These are phyloP conservation scores for Rhynchophorus ferrugineus DNA, from an alignment of 1,140 invertebrate genomes.

Conservation along the genomic window DNA sequence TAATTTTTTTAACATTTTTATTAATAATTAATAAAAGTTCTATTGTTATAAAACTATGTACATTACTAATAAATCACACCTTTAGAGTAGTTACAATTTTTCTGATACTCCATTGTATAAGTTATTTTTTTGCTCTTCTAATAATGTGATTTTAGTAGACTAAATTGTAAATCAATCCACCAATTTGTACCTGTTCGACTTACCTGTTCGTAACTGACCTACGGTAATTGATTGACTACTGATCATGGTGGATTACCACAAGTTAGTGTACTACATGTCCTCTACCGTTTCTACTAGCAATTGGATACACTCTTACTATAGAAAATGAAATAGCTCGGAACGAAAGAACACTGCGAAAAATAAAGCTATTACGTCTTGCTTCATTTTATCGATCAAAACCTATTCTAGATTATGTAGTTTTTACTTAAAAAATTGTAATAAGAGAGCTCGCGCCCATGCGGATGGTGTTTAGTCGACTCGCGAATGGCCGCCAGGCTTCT, in stretches of 20 bases:
- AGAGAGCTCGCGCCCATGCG: neutral
- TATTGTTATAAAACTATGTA: slow-evolving; percentile 36
- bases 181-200: no score
- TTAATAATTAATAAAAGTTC: slow-evolving; percentile 22
- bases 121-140: neutral
- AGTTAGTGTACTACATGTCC: neutral
- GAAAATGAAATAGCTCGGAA: slow-evolving; percentile 7
- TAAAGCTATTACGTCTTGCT: neutral
- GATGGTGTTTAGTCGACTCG: no score
- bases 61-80: slow-evolving; percentile 29
- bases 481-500: no score
- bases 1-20: slow-evolving; percentile 30
- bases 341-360: slow-evolving; percentile 2
- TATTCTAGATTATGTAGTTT: slow-evolving; percentile 6
- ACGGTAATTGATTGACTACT: no score
- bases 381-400: slow-evolving; percentile 1
- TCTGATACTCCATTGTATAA: neutral
- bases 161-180: no score
- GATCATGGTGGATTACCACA: no score
- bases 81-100: slow-evolving; percentile 4
- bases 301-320: slow-evolving; percentile 5
- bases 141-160: neutral
- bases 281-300: neutral
- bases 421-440: neutral
- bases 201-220: no score